Percentiles rank a stretch among this genome's conserved stretches.
phyloP scores from a whole-genome alignment of 2,888 invertebrate genomes.

The Hylaea fasciaria region DNA sequence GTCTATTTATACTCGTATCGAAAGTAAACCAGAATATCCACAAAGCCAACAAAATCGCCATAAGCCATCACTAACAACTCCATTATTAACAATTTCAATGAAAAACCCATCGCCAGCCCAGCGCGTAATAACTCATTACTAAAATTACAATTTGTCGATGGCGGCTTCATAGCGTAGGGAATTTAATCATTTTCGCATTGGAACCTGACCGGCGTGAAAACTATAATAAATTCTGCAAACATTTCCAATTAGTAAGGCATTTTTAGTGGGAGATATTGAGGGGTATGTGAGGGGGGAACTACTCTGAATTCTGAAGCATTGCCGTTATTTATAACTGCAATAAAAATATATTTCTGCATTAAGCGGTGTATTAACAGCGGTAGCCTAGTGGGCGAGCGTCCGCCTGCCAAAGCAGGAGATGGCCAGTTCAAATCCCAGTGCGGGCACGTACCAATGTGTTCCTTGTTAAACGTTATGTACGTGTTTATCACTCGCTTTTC shows the following conservation, averaged over 20 bases:
- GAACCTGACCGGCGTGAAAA: constrained; percentile 27
- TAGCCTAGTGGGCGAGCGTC: too few species aligned
- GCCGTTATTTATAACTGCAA: too few species aligned
- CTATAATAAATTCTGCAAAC: constrained; percentile 30
- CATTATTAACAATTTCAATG: constrained; percentile 17
- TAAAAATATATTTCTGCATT: too few species aligned
- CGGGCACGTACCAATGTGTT: too few species aligned
- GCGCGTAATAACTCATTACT: constrained; percentile 29
- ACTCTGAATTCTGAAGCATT: constrained; percentile 16
- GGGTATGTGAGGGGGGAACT: constrained; percentile 4
- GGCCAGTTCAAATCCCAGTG: too few species aligned
- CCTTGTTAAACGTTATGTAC: too few species aligned
- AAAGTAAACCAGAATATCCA: neutral
- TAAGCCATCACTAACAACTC: constrained; percentile 4
- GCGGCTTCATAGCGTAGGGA: constrained; percentile 17
- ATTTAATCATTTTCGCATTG: constrained; percentile 32
- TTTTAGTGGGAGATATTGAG: constrained; percentile 26
- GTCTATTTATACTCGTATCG: too few species aligned
- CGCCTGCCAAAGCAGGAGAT: too few species aligned
- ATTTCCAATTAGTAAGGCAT: constrained; percentile 30
- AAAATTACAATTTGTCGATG: constrained; percentile 26
- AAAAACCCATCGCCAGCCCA: neutral
- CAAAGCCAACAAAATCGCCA: neutral
- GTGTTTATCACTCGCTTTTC: too few species aligned
- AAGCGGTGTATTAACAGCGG: too few species aligned